A percentile compares a stretch with the other conserved stretches of the same genome.
Evolutionary conservation across 2,797 vertebrate genomes (phyloP).

Genomic region (Echiichthys vipera): DNA sequence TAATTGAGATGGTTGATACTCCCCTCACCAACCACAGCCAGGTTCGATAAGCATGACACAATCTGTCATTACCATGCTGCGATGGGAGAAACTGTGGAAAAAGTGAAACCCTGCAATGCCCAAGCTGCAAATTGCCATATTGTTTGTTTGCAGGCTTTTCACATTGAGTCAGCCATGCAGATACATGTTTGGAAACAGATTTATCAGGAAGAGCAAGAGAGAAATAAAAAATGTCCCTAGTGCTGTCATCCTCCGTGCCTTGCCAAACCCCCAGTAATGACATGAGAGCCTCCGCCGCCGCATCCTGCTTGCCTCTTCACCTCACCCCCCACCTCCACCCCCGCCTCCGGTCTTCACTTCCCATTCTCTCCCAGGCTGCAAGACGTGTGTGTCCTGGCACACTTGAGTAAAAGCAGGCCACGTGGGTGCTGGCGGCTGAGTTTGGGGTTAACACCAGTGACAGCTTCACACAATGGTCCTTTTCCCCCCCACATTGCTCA

Average conservation of each 20-base stretch:
- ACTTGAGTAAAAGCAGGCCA: conserved; percentile 76
- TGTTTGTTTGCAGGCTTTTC: conserved; percentile 71
- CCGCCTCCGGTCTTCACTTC: conserved; percentile 60
- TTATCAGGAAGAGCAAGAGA: conserved; percentile 46
- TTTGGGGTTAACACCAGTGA: conserved; percentile 69
- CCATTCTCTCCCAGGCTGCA: conserved; percentile 60
- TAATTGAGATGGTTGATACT: conserved; percentile 83
- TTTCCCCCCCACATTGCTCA: conserved; percentile 24
- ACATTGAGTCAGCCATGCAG: conserved; percentile 49
- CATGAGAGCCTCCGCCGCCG: conserved; percentile 63
- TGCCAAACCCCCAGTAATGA: conserved; percentile 73
- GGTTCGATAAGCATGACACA: conserved; percentile 73
- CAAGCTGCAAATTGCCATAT: conserved; percentile 53
- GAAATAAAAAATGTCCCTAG: conserved; percentile 56
- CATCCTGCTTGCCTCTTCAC: conserved; percentile 61
- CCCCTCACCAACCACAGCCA: conserved; percentile 74
- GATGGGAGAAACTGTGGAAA: conserved; percentile 64
- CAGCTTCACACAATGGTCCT: conserved; percentile 60
- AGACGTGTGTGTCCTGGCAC: conserved; percentile 72
- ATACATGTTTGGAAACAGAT: conserved; percentile 75
- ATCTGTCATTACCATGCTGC: conserved; percentile 73
- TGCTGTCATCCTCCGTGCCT: conserved; percentile 58
- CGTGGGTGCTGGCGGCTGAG: conserved; percentile 66
- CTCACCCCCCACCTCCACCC: conserved; percentile 32
- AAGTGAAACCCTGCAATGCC: conserved; percentile 54